Percentiles rank a stretch among this genome's conserved stretches.
Evolutionary conservation across 1,140 invertebrate genomes (phyloP).

Genomic region (Orius laevigatus): DNA sequence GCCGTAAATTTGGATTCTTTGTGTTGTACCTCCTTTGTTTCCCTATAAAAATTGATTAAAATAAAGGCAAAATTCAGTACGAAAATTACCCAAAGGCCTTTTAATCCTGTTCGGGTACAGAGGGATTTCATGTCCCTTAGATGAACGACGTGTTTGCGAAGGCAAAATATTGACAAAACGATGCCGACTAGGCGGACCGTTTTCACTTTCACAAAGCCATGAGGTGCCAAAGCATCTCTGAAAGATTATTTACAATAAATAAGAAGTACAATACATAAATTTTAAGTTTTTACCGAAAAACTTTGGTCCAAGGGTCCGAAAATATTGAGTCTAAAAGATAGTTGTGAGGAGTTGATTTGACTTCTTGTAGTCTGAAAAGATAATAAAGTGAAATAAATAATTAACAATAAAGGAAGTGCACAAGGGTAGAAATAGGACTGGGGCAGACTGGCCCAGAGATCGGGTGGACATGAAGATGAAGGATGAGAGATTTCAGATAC

Average conservation of each 20-base stretch:
- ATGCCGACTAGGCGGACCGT: constrained; percentile 63
- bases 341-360: constrained; percentile 74
- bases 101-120: constrained; percentile 73
- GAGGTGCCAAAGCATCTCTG: constrained; percentile 46
- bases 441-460: too few relatives aligned
- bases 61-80: not conserved
- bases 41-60: constrained; percentile 43
- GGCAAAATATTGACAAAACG: constrained; percentile 54
- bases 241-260: constrained; percentile 17
- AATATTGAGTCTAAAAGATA: constrained; percentile 62
- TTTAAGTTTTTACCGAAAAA: constrained; percentile 32
- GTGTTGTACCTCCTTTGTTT: constrained; percentile 84
- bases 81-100: constrained; percentile 61
- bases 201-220: constrained; percentile 61
- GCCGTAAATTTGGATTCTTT: constrained; percentile 71
- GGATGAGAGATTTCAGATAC: too few relatives aligned
- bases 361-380: constrained; percentile 62
- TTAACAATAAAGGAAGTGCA: too few relatives aligned
- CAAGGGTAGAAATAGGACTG: too few relatives aligned
- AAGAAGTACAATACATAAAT: not conserved
- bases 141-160: constrained; percentile 59
- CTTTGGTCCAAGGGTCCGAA: constrained; percentile 69
- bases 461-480: too few relatives aligned
- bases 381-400: constrained; percentile 3
- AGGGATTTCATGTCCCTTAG: constrained; percentile 67